Evolutionary conservation across 2,113 vertebrate genomes (phyloP), one percentile per base, ranked within the genome.

Genomic region (Nipponia nippon): DNA sequence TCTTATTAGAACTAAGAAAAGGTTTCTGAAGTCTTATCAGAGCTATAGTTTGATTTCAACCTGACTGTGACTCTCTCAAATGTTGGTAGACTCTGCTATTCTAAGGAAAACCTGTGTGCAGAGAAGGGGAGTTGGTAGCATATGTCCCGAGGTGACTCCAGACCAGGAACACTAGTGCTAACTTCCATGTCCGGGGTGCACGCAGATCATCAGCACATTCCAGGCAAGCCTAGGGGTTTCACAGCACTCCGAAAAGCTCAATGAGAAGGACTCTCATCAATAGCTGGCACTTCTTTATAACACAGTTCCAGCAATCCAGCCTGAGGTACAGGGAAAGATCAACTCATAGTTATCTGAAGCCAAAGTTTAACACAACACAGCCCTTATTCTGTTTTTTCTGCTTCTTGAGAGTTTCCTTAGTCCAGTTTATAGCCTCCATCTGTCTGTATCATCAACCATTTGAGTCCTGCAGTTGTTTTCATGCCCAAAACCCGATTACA

Each of bases 201-300:
- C 1, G 4, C 9, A 52, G 11, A 80, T 34, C 5, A 3, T 77
- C 62, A 69, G 17, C 0, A 0, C n/a, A 32, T 83, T 88, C 26
- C 32, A 69, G 38, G 16, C 32, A 83, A 90, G 21, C 9, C 47
- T 83, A 40, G 6, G 27, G 32, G 30, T 63, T 95, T 72, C 71
- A 88, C 8, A 79, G n/a, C 4, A 25, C 40, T 70, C 30, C 1
- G 4, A 16, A 87, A 70, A 81, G 23, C 75, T 84, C 46, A 53
- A 32, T 32, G 29, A 90, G 42, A 50, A 61, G 10, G 55, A 44
- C 32, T 70, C 18, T 77, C 7, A 70, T 32, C 25, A 49, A 21
- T 23, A 85, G 52, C 42, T 90, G 61, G 38, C n/a, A n/a, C 11
- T 69, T 62, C 38, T 77, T 84, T 59, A 26, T 29, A 69, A 38